Evolutionary conservation across 1,140 invertebrate genomes (phyloP).

Genomic region (Cyrtorhinus lividipennis): DNA sequence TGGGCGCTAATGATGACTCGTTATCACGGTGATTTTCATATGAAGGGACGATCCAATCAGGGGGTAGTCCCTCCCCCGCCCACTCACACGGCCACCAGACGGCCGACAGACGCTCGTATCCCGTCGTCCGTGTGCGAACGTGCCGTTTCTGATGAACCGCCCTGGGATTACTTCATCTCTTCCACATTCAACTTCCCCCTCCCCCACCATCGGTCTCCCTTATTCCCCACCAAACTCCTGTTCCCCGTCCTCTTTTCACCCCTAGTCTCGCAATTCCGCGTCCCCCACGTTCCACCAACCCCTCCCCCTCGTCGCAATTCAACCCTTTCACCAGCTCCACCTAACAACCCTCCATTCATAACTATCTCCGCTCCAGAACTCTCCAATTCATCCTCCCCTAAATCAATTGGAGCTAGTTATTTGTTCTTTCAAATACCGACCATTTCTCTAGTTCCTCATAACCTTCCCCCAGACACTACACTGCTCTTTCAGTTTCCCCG

Average conservation of each 20-base stretch:
- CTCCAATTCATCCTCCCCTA: constrained; percentile 5
- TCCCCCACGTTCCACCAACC: background rate
- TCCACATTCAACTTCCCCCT: constrained; percentile 2
- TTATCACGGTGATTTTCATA: constrained; percentile 8
- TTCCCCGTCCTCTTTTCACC: background rate
- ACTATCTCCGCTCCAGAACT: constrained; percentile 3
- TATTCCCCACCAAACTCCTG: background rate
- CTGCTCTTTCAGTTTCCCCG: background rate
- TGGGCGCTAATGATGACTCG: constrained; percentile 7
- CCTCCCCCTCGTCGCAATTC: background rate
- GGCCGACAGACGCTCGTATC: background rate
- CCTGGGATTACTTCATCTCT: constrained; percentile 16
- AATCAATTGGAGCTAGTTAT: constrained; percentile 6
- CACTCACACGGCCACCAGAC: background rate
- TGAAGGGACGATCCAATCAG: constrained; percentile 7
- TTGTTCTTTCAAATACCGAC: background rate
- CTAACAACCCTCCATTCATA: constrained; percentile 15
- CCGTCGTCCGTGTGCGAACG: background rate
- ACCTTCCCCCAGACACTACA: background rate
- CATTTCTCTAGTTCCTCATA: background rate
- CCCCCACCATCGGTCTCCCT: constrained; percentile 4
- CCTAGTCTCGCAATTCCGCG: background rate
- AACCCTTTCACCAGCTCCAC: constrained; percentile 6
- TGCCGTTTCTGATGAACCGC: constrained; percentile 25
- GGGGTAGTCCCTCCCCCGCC: background rate